Evolutionary conservation across 1,140 invertebrate genomes (phyloP).

Genomic region (Trypoxylus dichotomus): DNA sequence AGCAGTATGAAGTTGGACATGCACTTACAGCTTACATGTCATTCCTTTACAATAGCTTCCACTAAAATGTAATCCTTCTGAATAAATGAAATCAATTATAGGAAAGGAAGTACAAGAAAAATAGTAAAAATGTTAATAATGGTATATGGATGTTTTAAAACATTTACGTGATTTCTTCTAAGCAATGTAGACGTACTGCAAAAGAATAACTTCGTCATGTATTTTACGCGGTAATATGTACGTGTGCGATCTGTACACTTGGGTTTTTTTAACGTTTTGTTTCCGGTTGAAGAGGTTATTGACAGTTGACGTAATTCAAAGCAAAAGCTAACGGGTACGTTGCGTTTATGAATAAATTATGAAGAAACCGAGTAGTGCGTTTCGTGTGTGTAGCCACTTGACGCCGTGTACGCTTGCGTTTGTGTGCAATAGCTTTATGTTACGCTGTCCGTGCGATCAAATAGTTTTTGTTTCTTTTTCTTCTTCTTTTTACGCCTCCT

Average conservation of each 20-base stretch:
- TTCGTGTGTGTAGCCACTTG: neutral
- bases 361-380: neutral
- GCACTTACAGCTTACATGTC: too few relatives aligned
- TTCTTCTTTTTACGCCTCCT: neutral
- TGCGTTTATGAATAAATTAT: slow-evolving; percentile 21
- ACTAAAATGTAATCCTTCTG: too few relatives aligned
- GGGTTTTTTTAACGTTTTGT: slow-evolving; percentile 11
- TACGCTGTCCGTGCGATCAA: neutral
- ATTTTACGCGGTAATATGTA: neutral
- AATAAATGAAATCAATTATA: too few relatives aligned
- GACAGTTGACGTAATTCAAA: slow-evolving; percentile 23
- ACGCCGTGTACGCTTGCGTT: neutral
- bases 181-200: too few relatives aligned
- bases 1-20: too few relatives aligned
- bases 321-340: slow-evolving; percentile 19
- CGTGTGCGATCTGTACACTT: neutral
- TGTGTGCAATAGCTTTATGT: neutral
- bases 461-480: neutral
- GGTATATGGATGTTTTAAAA: too few relatives aligned
- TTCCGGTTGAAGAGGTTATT: slow-evolving; percentile 20
- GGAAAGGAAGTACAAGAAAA: too few relatives aligned
- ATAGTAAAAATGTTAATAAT: too few relatives aligned
- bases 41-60: too few relatives aligned
- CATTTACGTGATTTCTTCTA: too few relatives aligned
- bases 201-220: neutral